These are phyloP conservation scores for Harpegnathos saltator DNA, from an alignment of 1,140 invertebrate species.

Conservation along the genomic window DNA sequence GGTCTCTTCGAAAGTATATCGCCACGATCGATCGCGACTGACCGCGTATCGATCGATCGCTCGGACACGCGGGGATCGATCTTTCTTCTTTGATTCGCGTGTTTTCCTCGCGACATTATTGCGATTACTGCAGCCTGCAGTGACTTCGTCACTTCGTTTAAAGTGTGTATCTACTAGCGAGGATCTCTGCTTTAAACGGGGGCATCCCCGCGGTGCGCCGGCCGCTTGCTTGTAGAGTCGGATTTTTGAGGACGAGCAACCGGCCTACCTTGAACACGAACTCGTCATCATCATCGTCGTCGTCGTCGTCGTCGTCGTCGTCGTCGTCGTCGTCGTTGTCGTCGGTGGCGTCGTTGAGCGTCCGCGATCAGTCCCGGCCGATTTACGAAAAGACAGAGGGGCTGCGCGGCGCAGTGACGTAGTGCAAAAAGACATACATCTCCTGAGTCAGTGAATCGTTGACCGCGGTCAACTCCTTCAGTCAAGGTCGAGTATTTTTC, in stretches of 20 bases:
- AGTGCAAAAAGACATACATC: slow-evolving; percentile 42
- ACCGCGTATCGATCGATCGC: too few species aligned
- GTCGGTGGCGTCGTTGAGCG: not conserved
- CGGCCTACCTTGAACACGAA: slow-evolving; percentile 37
- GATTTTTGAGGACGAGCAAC: slow-evolving; percentile 38
- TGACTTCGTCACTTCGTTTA: too few species aligned
- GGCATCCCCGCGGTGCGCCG: not conserved
- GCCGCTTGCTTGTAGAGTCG: not conserved
- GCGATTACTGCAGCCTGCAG: too few species aligned
- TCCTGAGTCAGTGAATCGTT: slow-evolving; percentile 34
- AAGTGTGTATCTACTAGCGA: not conserved
- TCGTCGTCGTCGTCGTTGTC: too few species aligned
- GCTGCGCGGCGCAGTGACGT: slow-evolving; percentile 4
- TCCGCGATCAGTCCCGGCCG: slow-evolving; percentile 2
- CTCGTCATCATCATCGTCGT: too few species aligned
- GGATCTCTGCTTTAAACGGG: not conserved
- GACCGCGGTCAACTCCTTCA: slow-evolving; percentile 32
- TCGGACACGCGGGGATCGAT: too few species aligned
- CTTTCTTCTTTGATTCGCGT: too few species aligned
- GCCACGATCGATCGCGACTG: too few species aligned
- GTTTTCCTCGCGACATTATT: too few species aligned
- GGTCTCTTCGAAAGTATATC: too few species aligned
- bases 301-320: too few species aligned
- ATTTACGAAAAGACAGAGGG: slow-evolving; percentile 25
- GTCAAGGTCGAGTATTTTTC: slow-evolving; percentile 36